These are phyloP conservation scores for Acrobasis repandana DNA, from an alignment of 2,888 invertebrate species.

Conservation along the genomic window DNA sequence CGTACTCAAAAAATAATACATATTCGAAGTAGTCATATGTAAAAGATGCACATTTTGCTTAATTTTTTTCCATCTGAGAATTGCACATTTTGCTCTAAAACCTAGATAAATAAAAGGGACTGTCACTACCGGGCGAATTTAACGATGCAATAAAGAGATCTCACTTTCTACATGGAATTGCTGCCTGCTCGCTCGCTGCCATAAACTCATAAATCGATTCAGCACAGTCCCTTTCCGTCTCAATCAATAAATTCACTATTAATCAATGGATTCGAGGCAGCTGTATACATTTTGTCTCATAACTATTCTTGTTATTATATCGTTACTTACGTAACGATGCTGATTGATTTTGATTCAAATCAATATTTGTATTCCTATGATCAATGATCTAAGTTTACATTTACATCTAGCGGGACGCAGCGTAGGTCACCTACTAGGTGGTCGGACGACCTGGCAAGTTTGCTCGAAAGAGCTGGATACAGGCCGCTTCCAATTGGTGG, in stretches of 20 bases:
- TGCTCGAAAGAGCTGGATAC: too few species aligned
- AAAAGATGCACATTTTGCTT: too few species aligned
- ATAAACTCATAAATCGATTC: conserved; percentile 18
- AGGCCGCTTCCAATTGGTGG: too few species aligned
- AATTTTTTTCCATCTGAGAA: too few species aligned
- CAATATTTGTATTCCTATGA: not conserved
- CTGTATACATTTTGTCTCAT: not conserved
- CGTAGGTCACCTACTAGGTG: too few species aligned
- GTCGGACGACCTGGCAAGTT: too few species aligned
- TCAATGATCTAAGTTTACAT: not conserved
- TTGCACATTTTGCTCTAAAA: too few species aligned
- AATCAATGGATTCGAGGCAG: conserved; percentile 9
- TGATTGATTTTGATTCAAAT: not conserved
- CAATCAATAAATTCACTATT: conserved; percentile 12
- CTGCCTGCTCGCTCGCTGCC: conserved; percentile 1
- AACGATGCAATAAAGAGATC: conserved; percentile 13
- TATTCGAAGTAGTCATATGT: too few species aligned
- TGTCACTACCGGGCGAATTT: conserved; percentile 5
- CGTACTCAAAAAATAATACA: too few species aligned
- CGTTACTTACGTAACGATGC: not conserved
- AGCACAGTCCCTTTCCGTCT: conserved; percentile 6
- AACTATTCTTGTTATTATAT: not conserved
- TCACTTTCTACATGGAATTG: conserved; percentile 12
- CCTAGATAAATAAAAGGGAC: not conserved
- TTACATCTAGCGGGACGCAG: too few species aligned